phyloP scores from a whole-genome alignment of 2,113 vertebrate genomes.

The Morone chrysops region DNA sequence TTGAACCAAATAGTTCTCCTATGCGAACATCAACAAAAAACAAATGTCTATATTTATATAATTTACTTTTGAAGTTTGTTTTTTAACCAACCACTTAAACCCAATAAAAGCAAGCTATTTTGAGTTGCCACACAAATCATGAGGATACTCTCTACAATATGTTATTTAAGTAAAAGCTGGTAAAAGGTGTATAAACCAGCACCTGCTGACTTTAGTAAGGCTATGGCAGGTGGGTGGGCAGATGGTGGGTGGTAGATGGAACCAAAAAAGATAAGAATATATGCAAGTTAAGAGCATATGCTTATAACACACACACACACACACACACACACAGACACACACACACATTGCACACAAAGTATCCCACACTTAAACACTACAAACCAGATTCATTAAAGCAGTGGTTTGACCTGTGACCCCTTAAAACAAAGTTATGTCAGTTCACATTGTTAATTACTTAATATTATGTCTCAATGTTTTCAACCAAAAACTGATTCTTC shows the following conservation, averaged over 20 bases:
- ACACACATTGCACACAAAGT: slow-evolving; percentile 59
- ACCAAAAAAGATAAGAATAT: slow-evolving; percentile 26
- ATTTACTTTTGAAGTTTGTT: slow-evolving; percentile 14
- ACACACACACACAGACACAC: too few relatives aligned
- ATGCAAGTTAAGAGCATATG: slow-evolving; percentile 48
- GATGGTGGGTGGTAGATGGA: slow-evolving; percentile 64
- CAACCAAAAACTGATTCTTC: background rate
- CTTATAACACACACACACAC: slow-evolving; percentile 24
- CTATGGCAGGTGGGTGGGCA: slow-evolving; percentile 47
- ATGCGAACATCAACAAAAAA: slow-evolving; percentile 19
- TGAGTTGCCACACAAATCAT: slow-evolving; percentile 14
- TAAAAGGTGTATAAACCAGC: slow-evolving; percentile 43
- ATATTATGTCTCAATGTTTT: background rate
- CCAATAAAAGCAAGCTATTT: slow-evolving; percentile 15
- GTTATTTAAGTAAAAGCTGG: slow-evolving; percentile 38
- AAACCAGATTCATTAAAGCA: background rate
- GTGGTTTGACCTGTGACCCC: background rate
- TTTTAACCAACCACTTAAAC: background rate
- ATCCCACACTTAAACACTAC: slow-evolving; percentile 10
- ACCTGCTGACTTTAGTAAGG: slow-evolving; percentile 44
- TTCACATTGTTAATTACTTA: too few relatives aligned
- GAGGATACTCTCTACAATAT: slow-evolving; percentile 29
- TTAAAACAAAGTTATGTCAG: background rate
- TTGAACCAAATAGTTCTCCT: slow-evolving; percentile 25
- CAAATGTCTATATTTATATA: slow-evolving; percentile 20